Evolutionary conservation across 2,888 invertebrate species (phyloP), one percentile per base, ranked within the genome.

Genomic region (Sesia bembeciformis): DNA sequence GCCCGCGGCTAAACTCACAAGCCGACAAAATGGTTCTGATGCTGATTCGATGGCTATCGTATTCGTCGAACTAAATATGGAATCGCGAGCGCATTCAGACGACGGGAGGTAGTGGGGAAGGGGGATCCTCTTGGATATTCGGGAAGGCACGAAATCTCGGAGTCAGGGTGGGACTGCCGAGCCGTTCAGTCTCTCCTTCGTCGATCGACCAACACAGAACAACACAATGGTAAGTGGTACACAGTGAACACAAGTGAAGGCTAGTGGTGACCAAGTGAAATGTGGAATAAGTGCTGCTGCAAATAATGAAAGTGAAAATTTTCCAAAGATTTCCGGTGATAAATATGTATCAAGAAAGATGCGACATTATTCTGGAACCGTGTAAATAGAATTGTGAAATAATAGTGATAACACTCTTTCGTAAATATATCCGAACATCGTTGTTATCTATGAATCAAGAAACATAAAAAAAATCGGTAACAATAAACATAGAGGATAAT

Each of bases 141-240:
- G 70, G 67, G 75, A 63, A 71, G 75, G 76, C 70, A 66, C 76
- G 68, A 69, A 62, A 71, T 60, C 75, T 84, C 84, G 80, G 86
- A 89, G 88, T 87, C 86, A 84, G 87, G 87, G 85, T 83, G 84
- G 84, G 86, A 87, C 87, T 85, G 81, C 82, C 83, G 84, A 82
- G 72, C 81, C 80, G 78, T 78, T 74, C 84, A 86, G 88, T 89
- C 87, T 77, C 84, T 86, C 83, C 82, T 82, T 82, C 85, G 79
- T 85, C 84, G 83, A 77, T 78, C 77, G 78, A 77, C 82, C 80
- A 82, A 78, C 70, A 81, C 71, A 82, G 74, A 83, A 73, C 78
- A 84, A 72, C 78, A 86, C 76, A 86, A 89, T 88, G 89, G 88
- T 88, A 83, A 89, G 88, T 86, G 66, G 65, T 71, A 46, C 8